A percentile compares a stretch with the other conserved stretches of the same genome.
These are phyloP conservation scores for Euclidia mi DNA, from an alignment of 2,888 invertebrate genomes.

Conservation along the genomic window DNA sequence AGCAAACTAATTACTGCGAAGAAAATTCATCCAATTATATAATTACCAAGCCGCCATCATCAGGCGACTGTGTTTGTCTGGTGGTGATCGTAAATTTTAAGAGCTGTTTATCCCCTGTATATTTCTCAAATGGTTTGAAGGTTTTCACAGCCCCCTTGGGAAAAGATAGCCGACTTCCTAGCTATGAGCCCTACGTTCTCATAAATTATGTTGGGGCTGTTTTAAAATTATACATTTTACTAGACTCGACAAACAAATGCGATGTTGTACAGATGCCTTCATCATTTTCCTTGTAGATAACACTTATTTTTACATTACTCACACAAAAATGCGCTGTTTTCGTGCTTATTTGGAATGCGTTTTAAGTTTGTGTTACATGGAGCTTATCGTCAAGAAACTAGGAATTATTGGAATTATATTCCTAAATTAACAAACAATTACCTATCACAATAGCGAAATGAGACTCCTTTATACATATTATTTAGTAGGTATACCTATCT, in stretches of 20 bases:
- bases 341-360: too few relatives aligned
- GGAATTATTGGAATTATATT: too few relatives aligned
- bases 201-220: background rate
- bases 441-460: too few relatives aligned
- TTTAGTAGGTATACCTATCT: too few relatives aligned
- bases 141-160: background rate
- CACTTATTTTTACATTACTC: too few relatives aligned
- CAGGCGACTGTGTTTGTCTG: background rate
- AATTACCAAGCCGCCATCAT: constrained; percentile 7
- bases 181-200: background rate
- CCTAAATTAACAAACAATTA: too few relatives aligned
- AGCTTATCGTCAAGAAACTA: too few relatives aligned
- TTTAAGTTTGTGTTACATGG: too few relatives aligned
- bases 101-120: background rate
- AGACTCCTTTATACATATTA: too few relatives aligned
- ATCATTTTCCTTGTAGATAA: too few relatives aligned
- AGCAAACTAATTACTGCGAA: background rate
- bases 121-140: background rate
- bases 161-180: constrained; percentile 1
- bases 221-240: constrained; percentile 3
- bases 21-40: constrained; percentile 8
- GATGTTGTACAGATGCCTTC: too few relatives aligned
- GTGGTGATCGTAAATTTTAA: constrained; percentile 4
- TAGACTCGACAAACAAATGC: background rate
- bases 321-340: too few relatives aligned